Evolutionary conservation across 2,797 vertebrate species (phyloP).

Genomic region (Amniataba percoides): DNA sequence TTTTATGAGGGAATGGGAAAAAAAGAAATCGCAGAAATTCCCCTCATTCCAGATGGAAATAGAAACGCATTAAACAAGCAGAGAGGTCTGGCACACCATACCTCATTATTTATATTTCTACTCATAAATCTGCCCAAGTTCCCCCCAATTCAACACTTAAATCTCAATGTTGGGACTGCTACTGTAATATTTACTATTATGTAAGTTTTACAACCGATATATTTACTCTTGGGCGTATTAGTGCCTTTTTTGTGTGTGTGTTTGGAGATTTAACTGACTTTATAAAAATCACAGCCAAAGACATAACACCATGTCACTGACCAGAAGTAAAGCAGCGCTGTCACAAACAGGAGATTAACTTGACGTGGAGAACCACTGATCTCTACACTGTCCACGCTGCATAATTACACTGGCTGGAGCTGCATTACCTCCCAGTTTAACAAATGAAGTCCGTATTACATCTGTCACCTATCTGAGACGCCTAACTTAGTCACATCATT

Average conservation of each 20-base stretch:
- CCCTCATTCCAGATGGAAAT: neutral
- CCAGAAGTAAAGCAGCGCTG: constrained; percentile 2
- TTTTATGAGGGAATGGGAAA: neutral
- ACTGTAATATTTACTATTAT: neutral
- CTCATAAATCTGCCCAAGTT: neutral
- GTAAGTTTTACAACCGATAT: neutral
- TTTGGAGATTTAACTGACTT: neutral
- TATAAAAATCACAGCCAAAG: neutral
- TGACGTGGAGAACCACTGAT: constrained; percentile 30
- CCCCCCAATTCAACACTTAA: neutral
- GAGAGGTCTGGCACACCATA: neutral
- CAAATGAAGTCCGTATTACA: constrained; percentile 68
- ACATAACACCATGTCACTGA: neutral
- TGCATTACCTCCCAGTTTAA: constrained; percentile 46
- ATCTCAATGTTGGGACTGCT: neutral
- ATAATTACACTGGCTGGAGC: constrained; percentile 60
- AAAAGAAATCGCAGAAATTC: constrained; percentile 2
- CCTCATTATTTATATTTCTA: neutral
- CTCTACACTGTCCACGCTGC: constrained; percentile 36
- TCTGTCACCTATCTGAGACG: constrained; percentile 72
- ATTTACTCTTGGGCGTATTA: neutral
- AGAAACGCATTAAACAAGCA: neutral
- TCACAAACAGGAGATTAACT: constrained; percentile 24
- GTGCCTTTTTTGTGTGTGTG: neutral
- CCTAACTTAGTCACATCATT: constrained; percentile 76